Evolutionary conservation across 2,888 invertebrate species (phyloP), one percentile per base, ranked within the genome.

Genomic region (Diplazon laetatorius): DNA sequence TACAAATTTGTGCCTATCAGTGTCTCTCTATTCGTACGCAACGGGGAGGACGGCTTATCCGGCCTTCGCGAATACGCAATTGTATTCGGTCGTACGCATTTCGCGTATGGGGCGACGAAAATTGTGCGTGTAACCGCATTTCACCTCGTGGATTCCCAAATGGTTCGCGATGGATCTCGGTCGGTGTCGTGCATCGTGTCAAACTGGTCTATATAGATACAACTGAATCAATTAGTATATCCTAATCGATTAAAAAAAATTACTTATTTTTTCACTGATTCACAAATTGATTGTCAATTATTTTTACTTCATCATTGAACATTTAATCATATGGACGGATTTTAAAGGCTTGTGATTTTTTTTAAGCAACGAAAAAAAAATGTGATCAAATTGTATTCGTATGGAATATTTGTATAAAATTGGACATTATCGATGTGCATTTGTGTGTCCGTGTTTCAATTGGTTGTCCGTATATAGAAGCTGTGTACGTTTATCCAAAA

Each of bases 401-500:
- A n/a, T n/a, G n/a, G n/a, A n/a, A n/a, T n/a, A 74, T 69, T 62
- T 57, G 55, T 69, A 57, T 63, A 57, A 16, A 55, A 77, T 69
- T 35, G 35, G 22, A 39, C 8, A 62, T 16, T 57, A 48, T 62
- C 30, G 55, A 5, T 71, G 12, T 18, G 30, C 12, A 42, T 42
- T 60, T 60, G 22, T 50, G 22, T 37, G 12, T n/a, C 35, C 50
- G 39, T 72, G 37, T n/a, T n/a, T n/a, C 50, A 44, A 37, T 20
- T 50, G n/a, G 14, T 25, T 62, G 57, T 63, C 20, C 39, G 39
- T 39, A 44, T 48, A 12, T 48, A 62, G 70, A 73, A 62, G 69
- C 65, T 71, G 46, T 75, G 70, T 55, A 12, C n/a, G n/a, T n/a
- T 42, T 69, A 44, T 52, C 74, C 59, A 74, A 77, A 65, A 76